A percentile compares a stretch with the other conserved stretches of the same genome.
phyloP scores from a whole-genome alignment of 2,797 vertebrate genomes.

The Nothura maculosa region DNA sequence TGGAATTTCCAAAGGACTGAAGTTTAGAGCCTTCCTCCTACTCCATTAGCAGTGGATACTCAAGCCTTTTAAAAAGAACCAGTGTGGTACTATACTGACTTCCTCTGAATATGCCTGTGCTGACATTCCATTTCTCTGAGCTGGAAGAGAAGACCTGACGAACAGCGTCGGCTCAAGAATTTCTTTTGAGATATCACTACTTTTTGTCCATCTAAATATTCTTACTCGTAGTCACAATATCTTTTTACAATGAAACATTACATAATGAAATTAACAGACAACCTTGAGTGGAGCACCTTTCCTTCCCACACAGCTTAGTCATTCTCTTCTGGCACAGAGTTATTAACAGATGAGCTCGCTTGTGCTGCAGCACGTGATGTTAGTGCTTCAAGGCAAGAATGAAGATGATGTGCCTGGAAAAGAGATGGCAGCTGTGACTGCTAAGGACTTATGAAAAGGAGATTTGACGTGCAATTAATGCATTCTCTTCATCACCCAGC shows the following conservation, averaged over 20 bases:
- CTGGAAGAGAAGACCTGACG: not conserved
- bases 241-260: not conserved
- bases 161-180: not conserved
- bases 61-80: not conserved
- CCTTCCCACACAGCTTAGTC: not conserved
- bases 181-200: accelerated
- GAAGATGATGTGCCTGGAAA: not conserved
- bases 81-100: not conserved
- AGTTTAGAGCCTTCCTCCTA: not conserved
- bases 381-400: not conserved
- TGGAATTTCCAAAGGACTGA: not conserved
- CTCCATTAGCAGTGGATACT: not conserved
- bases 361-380: not conserved
- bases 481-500: not conserved
- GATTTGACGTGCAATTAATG: not conserved
- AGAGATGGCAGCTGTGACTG: not conserved
- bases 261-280: not conserved
- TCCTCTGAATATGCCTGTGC: not conserved
- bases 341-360: not conserved
- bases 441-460: not conserved
- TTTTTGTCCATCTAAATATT: not conserved
- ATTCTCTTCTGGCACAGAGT: not conserved
- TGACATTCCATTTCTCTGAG: not conserved
- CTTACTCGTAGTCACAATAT: not conserved
- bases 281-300: not conserved